Evolutionary conservation across 2,888 invertebrate genomes (phyloP).

Genomic region (Bombyx huttoni): DNA sequence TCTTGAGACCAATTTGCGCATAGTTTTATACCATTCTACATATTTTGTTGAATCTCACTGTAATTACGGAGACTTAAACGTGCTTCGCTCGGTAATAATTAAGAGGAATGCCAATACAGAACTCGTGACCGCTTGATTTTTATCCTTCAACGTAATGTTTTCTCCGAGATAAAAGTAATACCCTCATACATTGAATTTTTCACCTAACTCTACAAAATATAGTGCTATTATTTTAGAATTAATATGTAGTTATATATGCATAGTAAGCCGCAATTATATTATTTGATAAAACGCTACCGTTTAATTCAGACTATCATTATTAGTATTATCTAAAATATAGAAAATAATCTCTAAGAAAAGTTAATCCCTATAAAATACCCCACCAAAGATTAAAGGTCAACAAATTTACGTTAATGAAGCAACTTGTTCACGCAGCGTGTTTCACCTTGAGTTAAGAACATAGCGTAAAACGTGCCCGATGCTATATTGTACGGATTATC

Average conservation of each 20-base stretch:
- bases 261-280: no score
- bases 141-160: not conserved
- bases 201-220: no score
- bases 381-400: not conserved
- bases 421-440: not conserved
- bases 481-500: conserved; percentile 48
- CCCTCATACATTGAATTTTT: no score
- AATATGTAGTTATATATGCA: no score
- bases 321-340: not conserved
- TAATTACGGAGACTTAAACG: not conserved
- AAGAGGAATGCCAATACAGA: not conserved
- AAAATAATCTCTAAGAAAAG: not conserved
- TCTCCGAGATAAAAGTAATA: no score
- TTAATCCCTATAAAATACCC: not conserved
- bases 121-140: not conserved
- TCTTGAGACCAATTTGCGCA: not conserved
- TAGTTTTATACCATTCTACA: not conserved
- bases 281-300: no score
- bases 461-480: conserved; percentile 23
- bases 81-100: not conserved
- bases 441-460: conserved; percentile 21
- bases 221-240: no score
- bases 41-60: not conserved
- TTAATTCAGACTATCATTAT: no score
- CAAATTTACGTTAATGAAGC: not conserved